phyloP scores from a whole-genome alignment of 2,797 vertebrate species.

The Brotogeris chrysoptera region DNA sequence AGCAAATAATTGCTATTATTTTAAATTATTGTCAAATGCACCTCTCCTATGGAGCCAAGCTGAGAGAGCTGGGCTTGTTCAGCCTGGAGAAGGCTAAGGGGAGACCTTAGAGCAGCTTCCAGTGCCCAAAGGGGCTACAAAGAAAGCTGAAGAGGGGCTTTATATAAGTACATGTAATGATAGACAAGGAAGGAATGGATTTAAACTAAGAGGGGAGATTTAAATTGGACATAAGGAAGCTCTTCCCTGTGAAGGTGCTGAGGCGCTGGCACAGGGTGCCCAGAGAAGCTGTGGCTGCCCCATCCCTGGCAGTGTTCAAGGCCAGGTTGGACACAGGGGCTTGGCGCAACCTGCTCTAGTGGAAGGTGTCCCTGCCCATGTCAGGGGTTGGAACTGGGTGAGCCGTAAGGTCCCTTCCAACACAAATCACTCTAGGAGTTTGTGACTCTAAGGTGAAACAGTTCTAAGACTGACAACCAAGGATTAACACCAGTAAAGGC shows the following conservation, averaged over 20 bases:
- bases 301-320: not conserved
- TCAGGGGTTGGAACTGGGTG: not conserved
- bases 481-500: not conserved
- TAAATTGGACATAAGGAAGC: too few species aligned
- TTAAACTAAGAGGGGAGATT: too few species aligned
- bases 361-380: not conserved
- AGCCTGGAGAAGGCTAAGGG: not conserved
- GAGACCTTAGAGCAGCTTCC: not conserved
- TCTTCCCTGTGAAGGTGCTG: too few species aligned
- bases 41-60: not conserved
- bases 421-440: not conserved
- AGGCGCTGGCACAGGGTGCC: too few species aligned
- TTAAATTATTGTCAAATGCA: not conserved
- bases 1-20: not conserved
- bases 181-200: not conserved
- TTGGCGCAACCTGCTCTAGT: not conserved
- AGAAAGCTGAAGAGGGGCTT: not conserved
- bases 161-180: not conserved
- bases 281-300: not conserved
- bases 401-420: not conserved
- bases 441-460: not conserved
- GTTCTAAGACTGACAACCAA: not conserved
- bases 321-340: not conserved
- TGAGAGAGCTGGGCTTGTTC: not conserved
- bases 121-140: not conserved